These are phyloP conservation scores for Isichthys henryi DNA, from an alignment of 2,113 vertebrate genomes.

Conservation along the genomic window DNA sequence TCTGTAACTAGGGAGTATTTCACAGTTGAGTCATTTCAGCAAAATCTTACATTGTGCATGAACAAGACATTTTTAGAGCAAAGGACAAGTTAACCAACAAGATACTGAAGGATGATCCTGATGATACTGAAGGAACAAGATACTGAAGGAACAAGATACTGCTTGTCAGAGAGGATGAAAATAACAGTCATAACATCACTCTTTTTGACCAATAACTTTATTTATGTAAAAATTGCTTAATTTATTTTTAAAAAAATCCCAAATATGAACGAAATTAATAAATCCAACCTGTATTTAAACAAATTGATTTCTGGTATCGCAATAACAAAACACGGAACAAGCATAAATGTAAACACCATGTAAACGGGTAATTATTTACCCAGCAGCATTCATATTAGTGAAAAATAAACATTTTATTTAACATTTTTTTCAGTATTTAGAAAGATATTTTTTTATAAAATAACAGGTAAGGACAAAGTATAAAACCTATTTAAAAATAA, in stretches of 20 bases:
- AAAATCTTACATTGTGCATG: not conserved
- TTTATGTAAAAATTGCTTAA: not conserved
- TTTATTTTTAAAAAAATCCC: no score
- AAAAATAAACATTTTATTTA: not conserved
- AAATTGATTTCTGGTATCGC: not conserved
- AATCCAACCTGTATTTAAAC: not conserved
- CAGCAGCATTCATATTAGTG: slow-evolving; percentile 12
- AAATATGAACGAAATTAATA: not conserved
- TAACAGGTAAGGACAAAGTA: not conserved
- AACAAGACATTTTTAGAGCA: not conserved
- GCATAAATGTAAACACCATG: not conserved
- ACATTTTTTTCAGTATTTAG: not conserved
- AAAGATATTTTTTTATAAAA: not conserved
- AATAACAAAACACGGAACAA: not conserved
- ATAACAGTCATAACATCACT: not conserved
- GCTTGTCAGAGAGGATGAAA: not conserved
- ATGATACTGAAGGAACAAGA: not conserved
- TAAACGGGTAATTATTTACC: not conserved
- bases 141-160: no score
- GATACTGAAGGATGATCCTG: no score
- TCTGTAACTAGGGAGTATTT: not conserved
- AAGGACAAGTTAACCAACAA: not conserved
- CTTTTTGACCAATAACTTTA: not conserved
- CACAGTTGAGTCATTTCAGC: not conserved
- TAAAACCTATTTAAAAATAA: not conserved